These are phyloP conservation scores for Aleiodes sp. DNA, from an alignment of 1,140 invertebrate species.

Conservation along the genomic window DNA sequence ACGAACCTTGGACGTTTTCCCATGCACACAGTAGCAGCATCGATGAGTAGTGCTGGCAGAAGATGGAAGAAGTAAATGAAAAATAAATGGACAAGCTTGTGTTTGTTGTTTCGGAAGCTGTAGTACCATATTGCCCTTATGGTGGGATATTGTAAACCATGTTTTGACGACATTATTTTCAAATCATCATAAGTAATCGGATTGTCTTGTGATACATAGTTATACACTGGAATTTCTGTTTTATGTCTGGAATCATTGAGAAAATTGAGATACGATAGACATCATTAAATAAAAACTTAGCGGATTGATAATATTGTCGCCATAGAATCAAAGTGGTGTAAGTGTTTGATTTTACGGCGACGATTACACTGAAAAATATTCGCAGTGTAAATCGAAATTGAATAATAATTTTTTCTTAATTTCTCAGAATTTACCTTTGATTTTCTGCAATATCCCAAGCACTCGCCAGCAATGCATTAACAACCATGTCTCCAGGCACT, in stretches of 20 bases:
- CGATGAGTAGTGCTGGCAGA: slow-evolving; percentile 75
- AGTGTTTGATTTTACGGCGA: too few species aligned
- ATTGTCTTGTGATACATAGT: slow-evolving; percentile 62
- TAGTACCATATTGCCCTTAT: slow-evolving; percentile 68
- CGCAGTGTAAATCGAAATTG: too few species aligned
- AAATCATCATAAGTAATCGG: slow-evolving; percentile 61
- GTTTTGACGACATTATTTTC: slow-evolving; percentile 55
- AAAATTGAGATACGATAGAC: background rate
- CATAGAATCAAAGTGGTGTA: too few species aligned
- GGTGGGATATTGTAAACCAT: slow-evolving; percentile 59
- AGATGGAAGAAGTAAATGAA: slow-evolving; percentile 70
- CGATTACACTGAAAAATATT: too few species aligned
- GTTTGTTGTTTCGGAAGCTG: slow-evolving; percentile 66
- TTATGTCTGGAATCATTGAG: background rate
- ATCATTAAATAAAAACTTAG: too few species aligned
- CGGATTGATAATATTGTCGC: too few species aligned
- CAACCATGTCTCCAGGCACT: slow-evolving; percentile 85
- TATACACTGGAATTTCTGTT: slow-evolving; percentile 61
- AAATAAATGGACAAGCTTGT: slow-evolving; percentile 63
- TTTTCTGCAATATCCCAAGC: slow-evolving; percentile 74
- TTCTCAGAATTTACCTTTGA: slow-evolving; percentile 35
- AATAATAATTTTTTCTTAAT: too few species aligned
- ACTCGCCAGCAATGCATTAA: slow-evolving; percentile 80
- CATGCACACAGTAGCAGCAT: slow-evolving; percentile 69
- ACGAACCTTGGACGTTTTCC: slow-evolving; percentile 69